Percentiles rank a stretch among this genome's conserved stretches.
These are phyloP conservation scores for Apodemus speciosus DNA, from an alignment of 2,113 vertebrate genomes.

Conservation along the genomic window DNA sequence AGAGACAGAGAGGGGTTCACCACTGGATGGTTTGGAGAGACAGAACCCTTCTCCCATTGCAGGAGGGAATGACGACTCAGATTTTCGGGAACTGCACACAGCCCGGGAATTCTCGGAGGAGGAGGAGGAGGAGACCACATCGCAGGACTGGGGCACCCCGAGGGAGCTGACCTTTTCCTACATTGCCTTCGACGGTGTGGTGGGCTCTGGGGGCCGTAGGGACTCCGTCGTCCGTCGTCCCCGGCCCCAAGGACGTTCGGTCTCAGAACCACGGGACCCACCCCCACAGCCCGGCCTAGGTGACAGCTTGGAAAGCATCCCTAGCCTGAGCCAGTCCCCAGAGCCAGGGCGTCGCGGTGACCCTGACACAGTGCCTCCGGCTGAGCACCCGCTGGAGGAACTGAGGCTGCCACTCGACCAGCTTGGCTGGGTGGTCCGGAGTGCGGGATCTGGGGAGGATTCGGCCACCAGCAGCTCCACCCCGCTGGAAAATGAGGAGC, in stretches of 20 bases:
- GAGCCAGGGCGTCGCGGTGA: slow-evolving; percentile 72
- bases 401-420: slow-evolving; percentile 62
- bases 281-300: slow-evolving; percentile 76
- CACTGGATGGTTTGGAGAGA: not conserved
- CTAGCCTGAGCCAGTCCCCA: slow-evolving; percentile 79
- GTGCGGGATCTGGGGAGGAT: slow-evolving; percentile 44
- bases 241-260: slow-evolving; percentile 73
- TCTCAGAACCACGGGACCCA: slow-evolving; percentile 71
- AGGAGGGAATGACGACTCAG: slow-evolving; percentile 93
- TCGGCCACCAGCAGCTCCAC: slow-evolving; percentile 76
- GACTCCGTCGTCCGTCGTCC: slow-evolving; percentile 71
- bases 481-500: slow-evolving; percentile 70
- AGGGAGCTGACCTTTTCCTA: slow-evolving; percentile 94
- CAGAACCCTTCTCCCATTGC: not conserved
- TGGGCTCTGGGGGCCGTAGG: slow-evolving; percentile 74
- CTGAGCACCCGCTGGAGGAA: slow-evolving; percentile 55
- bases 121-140: slow-evolving; percentile 89
- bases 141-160: slow-evolving; percentile 89
- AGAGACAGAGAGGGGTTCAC: not conserved
- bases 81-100: slow-evolving; percentile 91
- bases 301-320: slow-evolving; percentile 81
- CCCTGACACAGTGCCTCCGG: not conserved
- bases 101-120: slow-evolving; percentile 92
- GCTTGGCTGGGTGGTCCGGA: slow-evolving; percentile 64
- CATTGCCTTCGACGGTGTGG: slow-evolving; percentile 88